A percentile compares a stretch with the other conserved stretches of the same genome.
phyloP scores from a whole-genome alignment of 1,140 invertebrate genomes.

The Rhysida immarginata region DNA sequence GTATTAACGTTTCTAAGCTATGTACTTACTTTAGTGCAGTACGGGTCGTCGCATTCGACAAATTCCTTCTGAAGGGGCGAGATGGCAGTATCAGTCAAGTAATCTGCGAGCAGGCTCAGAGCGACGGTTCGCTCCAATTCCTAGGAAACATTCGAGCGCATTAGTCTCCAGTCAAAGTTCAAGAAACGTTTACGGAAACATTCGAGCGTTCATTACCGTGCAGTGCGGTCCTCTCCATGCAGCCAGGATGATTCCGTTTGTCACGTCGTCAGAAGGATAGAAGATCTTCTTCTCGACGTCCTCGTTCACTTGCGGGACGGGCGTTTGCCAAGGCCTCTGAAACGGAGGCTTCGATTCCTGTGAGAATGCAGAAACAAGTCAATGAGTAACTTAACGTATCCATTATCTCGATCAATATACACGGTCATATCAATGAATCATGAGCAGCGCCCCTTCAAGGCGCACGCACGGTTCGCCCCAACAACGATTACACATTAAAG shows the following conservation, averaged over 20 bases:
- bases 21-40: slow-evolving; percentile 37
- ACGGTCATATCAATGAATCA: too few relatives aligned
- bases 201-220: slow-evolving; percentile 18
- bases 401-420: too few relatives aligned
- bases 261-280: slow-evolving; percentile 74
- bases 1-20: too few relatives aligned
- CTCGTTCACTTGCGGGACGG: slow-evolving; percentile 44
- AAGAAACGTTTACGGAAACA: neutral
- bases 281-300: slow-evolving; percentile 35
- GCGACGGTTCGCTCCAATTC: slow-evolving; percentile 33
- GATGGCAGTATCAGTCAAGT: slow-evolving; percentile 66
- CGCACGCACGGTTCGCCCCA: too few relatives aligned
- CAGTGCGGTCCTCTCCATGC: slow-evolving; percentile 64
- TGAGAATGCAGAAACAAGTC: too few relatives aligned
- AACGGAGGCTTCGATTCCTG: slow-evolving; percentile 43
- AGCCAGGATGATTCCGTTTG: slow-evolving; percentile 60
- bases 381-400: too few relatives aligned
- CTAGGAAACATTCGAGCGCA: neutral
- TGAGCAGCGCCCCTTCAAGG: too few relatives aligned
- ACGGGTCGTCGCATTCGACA: slow-evolving; percentile 66
- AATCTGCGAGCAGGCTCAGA: slow-evolving; percentile 56
- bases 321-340: slow-evolving; percentile 54
- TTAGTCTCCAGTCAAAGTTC: neutral
- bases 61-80: slow-evolving; percentile 69
- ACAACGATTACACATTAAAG: too few relatives aligned